Percentiles rank a stretch among this genome's conserved stretches.
Evolutionary conservation across 2,113 vertebrate species (phyloP).

Genomic region (Polypterus bichir): DNA sequence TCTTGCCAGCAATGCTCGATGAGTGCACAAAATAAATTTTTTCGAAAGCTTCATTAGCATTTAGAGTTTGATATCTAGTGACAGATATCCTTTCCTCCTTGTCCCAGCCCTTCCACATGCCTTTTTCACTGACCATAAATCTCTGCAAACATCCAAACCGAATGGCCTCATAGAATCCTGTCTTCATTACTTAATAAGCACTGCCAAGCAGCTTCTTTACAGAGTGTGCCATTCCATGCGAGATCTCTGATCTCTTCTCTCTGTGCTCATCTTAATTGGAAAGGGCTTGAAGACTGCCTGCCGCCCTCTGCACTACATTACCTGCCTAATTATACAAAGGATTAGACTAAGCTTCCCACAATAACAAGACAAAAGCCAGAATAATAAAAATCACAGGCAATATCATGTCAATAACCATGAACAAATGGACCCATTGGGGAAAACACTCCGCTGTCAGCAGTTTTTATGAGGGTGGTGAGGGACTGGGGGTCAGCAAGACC

Average conservation of each 20-base stretch:
- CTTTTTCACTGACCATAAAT: no score
- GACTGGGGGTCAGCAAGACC: no score
- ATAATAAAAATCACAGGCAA: constrained; percentile 34
- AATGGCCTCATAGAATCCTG: no score
- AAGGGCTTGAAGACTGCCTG: constrained; percentile 8
- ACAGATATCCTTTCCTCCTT: no score
- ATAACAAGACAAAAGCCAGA: constrained; percentile 36
- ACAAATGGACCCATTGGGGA: neutral
- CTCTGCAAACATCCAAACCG: no score
- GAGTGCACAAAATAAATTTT: no score
- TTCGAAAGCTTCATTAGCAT: no score
- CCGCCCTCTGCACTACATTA: constrained; percentile 5
- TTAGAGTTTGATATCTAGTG: no score
- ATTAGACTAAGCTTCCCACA: constrained; percentile 20
- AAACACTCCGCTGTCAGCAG: no score
- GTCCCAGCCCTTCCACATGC: no score
- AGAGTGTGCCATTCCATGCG: constrained; percentile 9
- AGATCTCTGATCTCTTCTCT: constrained; percentile 20
- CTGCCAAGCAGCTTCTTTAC: constrained; percentile 34
- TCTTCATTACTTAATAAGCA: constrained; percentile 53
- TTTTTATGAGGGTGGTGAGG: no score
- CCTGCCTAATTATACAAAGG: constrained; percentile 17
- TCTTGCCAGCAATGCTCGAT: no score
- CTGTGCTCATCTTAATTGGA: constrained; percentile 16
- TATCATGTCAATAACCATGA: neutral